phyloP scores from a whole-genome alignment of 2,113 vertebrate species.

The Vidua macroura region DNA sequence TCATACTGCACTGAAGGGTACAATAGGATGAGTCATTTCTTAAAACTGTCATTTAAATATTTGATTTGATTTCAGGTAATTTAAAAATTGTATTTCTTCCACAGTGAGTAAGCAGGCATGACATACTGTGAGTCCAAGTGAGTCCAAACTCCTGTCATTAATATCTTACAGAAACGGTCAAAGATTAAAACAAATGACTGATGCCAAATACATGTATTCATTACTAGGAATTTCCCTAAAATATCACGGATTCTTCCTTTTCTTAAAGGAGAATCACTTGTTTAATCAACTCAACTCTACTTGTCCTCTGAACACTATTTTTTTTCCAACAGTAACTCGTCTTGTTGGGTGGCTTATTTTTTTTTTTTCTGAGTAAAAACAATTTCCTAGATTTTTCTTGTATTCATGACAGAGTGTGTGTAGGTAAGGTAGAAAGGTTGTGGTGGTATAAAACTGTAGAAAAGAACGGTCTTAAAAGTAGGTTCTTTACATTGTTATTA shows the following conservation, averaged over 20 bases:
- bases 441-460: background rate
- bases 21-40: background rate
- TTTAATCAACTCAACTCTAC: background rate
- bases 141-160: slow-evolving; percentile 17
- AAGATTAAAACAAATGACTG: background rate
- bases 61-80: background rate
- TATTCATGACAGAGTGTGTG: background rate
- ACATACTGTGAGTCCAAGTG: background rate
- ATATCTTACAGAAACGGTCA: background rate
- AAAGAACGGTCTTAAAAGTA: background rate
- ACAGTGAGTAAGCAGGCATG: background rate
- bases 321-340: background rate
- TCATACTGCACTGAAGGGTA: background rate
- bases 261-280: slow-evolving; percentile 9
- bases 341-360: background rate
- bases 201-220: background rate
- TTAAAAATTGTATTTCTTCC: background rate
- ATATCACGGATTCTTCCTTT: background rate
- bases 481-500: background rate
- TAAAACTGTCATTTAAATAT: background rate
- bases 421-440: background rate
- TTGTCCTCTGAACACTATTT: background rate
- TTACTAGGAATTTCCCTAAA: background rate
- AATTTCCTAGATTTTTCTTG: background rate
- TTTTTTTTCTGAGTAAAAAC: background rate